Base-by-base conservation (phyloP, 1,140 invertebrate genomes). In the Goniozus legneri region DNA sequence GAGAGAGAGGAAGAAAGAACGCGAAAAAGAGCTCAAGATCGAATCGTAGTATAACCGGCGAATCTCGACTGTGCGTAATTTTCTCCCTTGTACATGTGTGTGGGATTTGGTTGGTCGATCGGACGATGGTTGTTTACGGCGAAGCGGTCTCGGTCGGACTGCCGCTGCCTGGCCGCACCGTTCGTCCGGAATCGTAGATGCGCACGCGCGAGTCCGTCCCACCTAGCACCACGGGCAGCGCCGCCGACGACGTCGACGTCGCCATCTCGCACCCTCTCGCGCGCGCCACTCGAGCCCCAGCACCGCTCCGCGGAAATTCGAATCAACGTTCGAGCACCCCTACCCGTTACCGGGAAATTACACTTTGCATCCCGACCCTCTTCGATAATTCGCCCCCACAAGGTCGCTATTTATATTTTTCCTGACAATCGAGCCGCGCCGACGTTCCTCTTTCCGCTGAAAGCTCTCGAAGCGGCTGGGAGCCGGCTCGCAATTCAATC, bases 141-240 rank as follows among this genome's bases (percentile, higher is more conserved):
- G 56, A 56, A 56, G 39, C 47, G 52, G 56, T 55, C 61, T 52
- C 48, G 49, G 56, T 62, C 52, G 36, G 46, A 65, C 63, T 65
- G 52, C 8, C 50, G 47, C n/a, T 53, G 42, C n/a, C 44, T 44
- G 14, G 46, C 33, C n/a, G 37, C 37, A 24, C 21, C 18, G 15
- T 22, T 15, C 48, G 41, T 46, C 47, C 33, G 47, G 39, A 46
- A 32, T n/a, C n/a, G n/a, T 24, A 43, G 33, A 19, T 32, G 50
- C 49, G 56, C 52, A 40, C 45, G 56, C 50, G 48, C 50, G 7
- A 18, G 13, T 6, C 14, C 10, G 14, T 13, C 4, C 46, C 44
- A 38, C 50, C n/a, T n/a, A n/a, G n/a, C n/a, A n/a, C n/a, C n/a
- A n/a, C n/a, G n/a, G n/a, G n/a, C n/a, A n/a, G n/a, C n/a, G n/a